These are phyloP conservation scores for Crossaster papposus DNA, from an alignment of 53 echinoderm and acorn worm genomes.

Conservation along the genomic window DNA sequence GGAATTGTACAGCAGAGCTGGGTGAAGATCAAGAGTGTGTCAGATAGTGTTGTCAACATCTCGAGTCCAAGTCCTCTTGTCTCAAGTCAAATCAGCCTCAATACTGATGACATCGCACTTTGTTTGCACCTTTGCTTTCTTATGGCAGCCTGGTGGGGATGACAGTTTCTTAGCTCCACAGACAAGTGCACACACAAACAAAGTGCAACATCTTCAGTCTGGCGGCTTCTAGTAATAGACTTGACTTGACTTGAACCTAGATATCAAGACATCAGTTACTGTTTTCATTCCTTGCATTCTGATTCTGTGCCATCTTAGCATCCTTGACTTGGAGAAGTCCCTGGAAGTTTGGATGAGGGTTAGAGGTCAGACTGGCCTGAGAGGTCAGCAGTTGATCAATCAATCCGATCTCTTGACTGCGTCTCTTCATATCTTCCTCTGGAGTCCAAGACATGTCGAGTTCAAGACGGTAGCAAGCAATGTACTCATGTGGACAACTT, in stretches of 20 bases:
- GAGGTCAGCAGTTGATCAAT: conserved; percentile 81
- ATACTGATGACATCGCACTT: too few species aligned
- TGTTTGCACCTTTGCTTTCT: too few species aligned
- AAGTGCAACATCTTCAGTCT: too few species aligned
- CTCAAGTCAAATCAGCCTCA: too few species aligned
- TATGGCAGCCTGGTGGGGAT: too few species aligned
- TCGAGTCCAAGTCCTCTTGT: too few species aligned
- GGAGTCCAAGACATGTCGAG: conserved; percentile 98
- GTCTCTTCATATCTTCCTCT: conserved; percentile 74
- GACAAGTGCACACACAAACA: too few species aligned
- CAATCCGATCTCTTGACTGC: conserved; percentile 74
- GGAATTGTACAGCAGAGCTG: too few species aligned
- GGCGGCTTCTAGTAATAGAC: background rate
- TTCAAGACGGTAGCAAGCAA: conserved; percentile 87
- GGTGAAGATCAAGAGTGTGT: too few species aligned
- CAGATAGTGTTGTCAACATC: too few species aligned
- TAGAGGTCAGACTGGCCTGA: conserved; percentile 75
- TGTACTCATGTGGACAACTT: conserved; percentile 88
- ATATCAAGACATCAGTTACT: conserved; percentile 13
- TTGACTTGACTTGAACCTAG: background rate
- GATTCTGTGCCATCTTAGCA: background rate
- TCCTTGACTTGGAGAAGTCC: conserved; percentile 38
- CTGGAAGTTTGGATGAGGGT: conserved; percentile 75
- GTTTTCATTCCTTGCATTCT: background rate
- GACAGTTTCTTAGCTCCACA: too few species aligned